Percentiles rank a stretch among this genome's conserved stretches.
Conservation (phyloP, 2,113 vertebrate genomes). For the Percina caprodes region DNA sequence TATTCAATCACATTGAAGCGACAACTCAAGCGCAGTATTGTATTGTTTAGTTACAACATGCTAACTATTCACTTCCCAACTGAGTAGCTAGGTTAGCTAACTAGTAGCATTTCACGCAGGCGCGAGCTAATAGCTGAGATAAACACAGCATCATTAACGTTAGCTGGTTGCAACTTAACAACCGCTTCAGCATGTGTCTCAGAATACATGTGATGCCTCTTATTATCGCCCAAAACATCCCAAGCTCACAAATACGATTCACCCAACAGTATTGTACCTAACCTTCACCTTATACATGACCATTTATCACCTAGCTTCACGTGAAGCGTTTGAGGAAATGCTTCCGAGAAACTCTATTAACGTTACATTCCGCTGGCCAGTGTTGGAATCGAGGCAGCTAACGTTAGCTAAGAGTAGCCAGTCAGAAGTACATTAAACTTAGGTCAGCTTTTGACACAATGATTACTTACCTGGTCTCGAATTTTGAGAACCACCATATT, state of each 20-base stretch:
- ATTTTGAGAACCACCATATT: slow-evolving; percentile 88
- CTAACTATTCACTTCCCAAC: slow-evolving; percentile 17
- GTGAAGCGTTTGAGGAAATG: slow-evolving; percentile 26
- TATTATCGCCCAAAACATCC: not conserved
- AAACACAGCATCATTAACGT: slow-evolving; percentile 34
- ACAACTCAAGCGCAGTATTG: not conserved
- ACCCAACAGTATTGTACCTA: not conserved
- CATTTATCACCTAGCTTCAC: not conserved
- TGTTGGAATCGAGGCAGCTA: slow-evolving; percentile 63
- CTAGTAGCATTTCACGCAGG: slow-evolving; percentile 36
- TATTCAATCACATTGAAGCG: not conserved
- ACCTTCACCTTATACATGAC: not conserved
- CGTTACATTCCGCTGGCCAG: slow-evolving; percentile 55
- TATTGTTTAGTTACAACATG: slow-evolving; percentile 17
- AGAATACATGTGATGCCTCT: slow-evolving; percentile 14
- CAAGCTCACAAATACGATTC: not conserved
- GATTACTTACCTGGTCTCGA: slow-evolving; percentile 84
- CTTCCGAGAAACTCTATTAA: slow-evolving; percentile 42
- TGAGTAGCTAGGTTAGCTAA: not conserved
- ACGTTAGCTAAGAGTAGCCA: slow-evolving; percentile 60
- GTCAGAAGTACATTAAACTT: slow-evolving; percentile 51
- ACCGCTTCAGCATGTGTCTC: slow-evolving; percentile 33
- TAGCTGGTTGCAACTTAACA: slow-evolving; percentile 53
- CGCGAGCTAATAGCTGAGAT: slow-evolving; percentile 65
- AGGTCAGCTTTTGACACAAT: slow-evolving; percentile 21